Conservation (phyloP, 2,113 vertebrate species). For the Rana temporaria region DNA sequence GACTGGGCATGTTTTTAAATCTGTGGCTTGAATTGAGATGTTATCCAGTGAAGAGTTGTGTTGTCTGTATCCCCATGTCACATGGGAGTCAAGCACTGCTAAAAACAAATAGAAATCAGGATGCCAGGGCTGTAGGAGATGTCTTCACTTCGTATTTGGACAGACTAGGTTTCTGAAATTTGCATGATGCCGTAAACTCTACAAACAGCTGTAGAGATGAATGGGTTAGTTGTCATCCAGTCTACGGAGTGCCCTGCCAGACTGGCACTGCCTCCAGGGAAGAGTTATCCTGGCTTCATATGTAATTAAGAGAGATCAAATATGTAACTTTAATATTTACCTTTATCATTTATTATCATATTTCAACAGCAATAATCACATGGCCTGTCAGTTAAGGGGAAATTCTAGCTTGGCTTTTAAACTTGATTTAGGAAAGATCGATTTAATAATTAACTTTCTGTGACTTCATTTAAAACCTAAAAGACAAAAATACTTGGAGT, state of each 20-base stretch:
- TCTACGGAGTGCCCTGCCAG: not conserved
- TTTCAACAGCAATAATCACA: not conserved
- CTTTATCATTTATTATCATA: constrained; percentile 3
- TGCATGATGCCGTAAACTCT: constrained; percentile 23
- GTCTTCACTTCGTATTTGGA: constrained; percentile 7
- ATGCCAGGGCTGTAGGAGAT: constrained; percentile 11
- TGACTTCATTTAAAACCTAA: too few relatives aligned
- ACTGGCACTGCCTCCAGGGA: not conserved
- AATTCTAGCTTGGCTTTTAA: not conserved
- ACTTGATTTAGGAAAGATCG: too few relatives aligned
- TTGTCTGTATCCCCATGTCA: constrained; percentile 1
- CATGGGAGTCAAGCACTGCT: not conserved
- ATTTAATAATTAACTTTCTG: too few relatives aligned
- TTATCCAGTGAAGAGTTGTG: constrained; percentile 3
- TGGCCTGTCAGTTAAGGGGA: not conserved
- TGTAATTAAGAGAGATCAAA: constrained; percentile 6
- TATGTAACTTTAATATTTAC: constrained; percentile 8
- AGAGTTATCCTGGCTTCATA: not conserved
- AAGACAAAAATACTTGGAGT: too few relatives aligned
- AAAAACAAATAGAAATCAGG: constrained; percentile 22
- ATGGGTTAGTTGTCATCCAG: constrained; percentile 14
- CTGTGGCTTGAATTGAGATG: constrained; percentile 11
- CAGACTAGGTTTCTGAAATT: constrained; percentile 22
- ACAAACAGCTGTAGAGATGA: not conserved
- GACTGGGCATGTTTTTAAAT: not conserved